phyloP scores from a whole-genome alignment of 2,113 vertebrate genomes.

The Aepyceros melampus region DNA sequence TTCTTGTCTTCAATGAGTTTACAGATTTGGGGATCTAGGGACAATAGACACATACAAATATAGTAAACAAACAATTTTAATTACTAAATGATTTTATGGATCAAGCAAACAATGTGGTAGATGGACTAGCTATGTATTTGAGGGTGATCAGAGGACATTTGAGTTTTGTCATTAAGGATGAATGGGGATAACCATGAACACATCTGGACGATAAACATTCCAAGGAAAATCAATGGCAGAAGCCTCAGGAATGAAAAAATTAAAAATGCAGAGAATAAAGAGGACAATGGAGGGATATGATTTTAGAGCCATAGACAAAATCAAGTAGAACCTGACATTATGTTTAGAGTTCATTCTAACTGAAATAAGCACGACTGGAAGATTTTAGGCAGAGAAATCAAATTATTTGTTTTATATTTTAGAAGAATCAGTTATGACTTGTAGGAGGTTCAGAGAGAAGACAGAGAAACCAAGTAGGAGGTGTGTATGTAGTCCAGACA shows the following conservation, averaged over 20 bases:
- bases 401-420: background rate
- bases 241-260: background rate
- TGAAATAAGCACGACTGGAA: background rate
- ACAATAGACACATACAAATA: background rate
- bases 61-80: background rate
- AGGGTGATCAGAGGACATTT: background rate
- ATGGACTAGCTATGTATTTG: background rate
- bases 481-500: background rate
- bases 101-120: background rate
- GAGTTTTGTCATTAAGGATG: background rate
- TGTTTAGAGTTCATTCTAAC: background rate
- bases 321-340: background rate
- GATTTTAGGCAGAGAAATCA: background rate
- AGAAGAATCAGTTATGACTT: background rate
- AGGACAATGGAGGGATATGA: background rate
- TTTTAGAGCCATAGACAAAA: background rate
- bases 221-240: background rate
- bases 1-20: background rate
- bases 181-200: background rate
- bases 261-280: background rate
- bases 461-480: background rate
- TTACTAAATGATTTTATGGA: background rate
- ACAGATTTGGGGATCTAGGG: rapidly evolving
- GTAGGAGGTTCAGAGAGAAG: background rate
- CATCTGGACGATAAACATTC: background rate